Evolutionary conservation across 2,113 vertebrate species (phyloP), one percentile per base, ranked within the genome.

Genomic region (Bujurquina vittata): DNA sequence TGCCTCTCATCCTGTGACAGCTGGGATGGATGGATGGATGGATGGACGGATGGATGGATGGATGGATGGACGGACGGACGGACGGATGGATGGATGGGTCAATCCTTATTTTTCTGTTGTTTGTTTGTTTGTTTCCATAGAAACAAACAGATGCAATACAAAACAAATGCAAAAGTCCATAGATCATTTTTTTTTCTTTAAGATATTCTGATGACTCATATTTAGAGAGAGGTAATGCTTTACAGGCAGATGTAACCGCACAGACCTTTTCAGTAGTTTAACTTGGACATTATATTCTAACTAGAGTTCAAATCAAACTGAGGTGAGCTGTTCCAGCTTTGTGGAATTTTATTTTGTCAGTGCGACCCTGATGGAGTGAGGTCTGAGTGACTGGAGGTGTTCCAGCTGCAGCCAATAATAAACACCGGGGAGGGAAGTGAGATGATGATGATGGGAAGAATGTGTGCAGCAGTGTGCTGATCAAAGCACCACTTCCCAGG

Each of bases 321-420:
- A 78, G 46, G 40, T 83, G 88, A 29, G 54, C 55, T 59, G 78
- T 54, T 84, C 12, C 83, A 37, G 43, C 80, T 81, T 52, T 81
- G 61, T 33, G 18, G 46, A 60, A 55, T 10, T 37, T 56, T 85
- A 46, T 87, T 65, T 60, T 88, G 91, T 89, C 86, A 91, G 86
- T 26, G 4, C 10, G 81, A 85, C 91, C 92, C 87, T 86, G 78
- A 54, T n/a, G 60, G 67, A 82, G 91, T 43, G 83, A 82, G 77
- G 81, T 86, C 76, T 81, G 60, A 76, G 63, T 0, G 0, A 63
- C 69, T 86, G 81, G 86, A 93, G 88, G 89, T 81, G 85, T 82
- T 94, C 91, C 93, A 93, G 94, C 91, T 91, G 86, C 77, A 76
- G 84, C 77, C 84, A 77, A 89, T 91, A 91, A 94, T 88, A 87